Evolutionary conservation across 2,888 invertebrate species (phyloP).

Genomic region (Amblyteles armatorius): DNA sequence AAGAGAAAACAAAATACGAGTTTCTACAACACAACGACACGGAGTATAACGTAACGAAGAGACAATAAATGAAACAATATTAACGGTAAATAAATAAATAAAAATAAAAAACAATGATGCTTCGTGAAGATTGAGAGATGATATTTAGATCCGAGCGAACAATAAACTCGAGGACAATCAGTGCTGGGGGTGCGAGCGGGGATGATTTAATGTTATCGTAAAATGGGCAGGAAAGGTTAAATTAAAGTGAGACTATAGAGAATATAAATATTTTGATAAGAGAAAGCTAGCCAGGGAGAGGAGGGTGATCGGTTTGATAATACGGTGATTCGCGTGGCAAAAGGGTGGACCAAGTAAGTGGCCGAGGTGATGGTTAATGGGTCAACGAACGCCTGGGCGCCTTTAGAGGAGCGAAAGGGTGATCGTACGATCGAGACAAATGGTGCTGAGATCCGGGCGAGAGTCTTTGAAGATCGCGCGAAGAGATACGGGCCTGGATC

Average conservation of each 20-base stretch:
- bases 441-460: slow-evolving; percentile 62
- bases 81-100: background rate
- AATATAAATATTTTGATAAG: slow-evolving; percentile 62
- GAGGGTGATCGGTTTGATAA: background rate
- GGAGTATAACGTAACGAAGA: slow-evolving; percentile 35
- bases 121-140: slow-evolving; percentile 32
- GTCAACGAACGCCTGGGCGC: slow-evolving; percentile 66
- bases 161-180: slow-evolving; percentile 64
- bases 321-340: slow-evolving; percentile 21
- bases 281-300: background rate
- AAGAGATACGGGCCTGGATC: slow-evolving; percentile 71
- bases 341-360: slow-evolving; percentile 51
- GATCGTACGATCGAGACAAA: slow-evolving; percentile 72
- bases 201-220: slow-evolving; percentile 9
- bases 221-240: slow-evolving; percentile 17
- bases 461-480: slow-evolving; percentile 62
- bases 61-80: slow-evolving; percentile 59
- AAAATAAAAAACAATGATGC: background rate
- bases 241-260: slow-evolving; percentile 37
- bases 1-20: background rate
- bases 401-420: slow-evolving; percentile 73
- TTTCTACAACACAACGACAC: slow-evolving; percentile 31
- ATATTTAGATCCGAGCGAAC: slow-evolving; percentile 28
- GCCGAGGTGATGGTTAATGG: slow-evolving; percentile 74
- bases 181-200: slow-evolving; percentile 29